Percentiles rank a stretch among this genome's conserved stretches.
Conservation (phyloP, 2,888 invertebrate genomes). For the Leptinotarsa juncta region DNA sequence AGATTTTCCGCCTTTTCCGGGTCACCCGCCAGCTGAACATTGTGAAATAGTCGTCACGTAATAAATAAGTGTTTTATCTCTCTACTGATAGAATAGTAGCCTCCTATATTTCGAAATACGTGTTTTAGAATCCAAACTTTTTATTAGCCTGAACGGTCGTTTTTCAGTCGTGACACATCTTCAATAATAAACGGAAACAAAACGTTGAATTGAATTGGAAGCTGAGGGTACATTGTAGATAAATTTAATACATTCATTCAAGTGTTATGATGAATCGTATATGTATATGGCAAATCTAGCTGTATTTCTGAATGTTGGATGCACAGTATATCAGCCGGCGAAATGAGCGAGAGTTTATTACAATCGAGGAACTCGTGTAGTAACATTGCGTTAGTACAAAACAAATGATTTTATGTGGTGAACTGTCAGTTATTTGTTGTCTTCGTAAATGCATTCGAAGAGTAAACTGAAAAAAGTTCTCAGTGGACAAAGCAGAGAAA, state of each 20-base stretch:
- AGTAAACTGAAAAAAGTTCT: too few species aligned
- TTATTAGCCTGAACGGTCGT: slow-evolving; percentile 16
- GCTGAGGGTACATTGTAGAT: not conserved
- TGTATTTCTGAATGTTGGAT: too few species aligned
- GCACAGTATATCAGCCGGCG: too few species aligned
- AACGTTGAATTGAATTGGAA: not conserved
- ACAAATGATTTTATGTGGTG: too few species aligned
- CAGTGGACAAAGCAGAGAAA: too few species aligned
- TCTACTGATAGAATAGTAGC: slow-evolving; percentile 43
- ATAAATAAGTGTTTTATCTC: slow-evolving; percentile 48
- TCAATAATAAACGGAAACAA: slow-evolving; percentile 12
- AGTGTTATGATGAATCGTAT: not conserved
- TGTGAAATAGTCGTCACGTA: slow-evolving; percentile 45
- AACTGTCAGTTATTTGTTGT: too few species aligned
- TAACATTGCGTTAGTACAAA: too few species aligned
- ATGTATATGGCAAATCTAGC: too few species aligned
- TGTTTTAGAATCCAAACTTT: slow-evolving; percentile 39
- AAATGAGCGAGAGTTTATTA: too few species aligned
- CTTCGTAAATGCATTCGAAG: too few species aligned
- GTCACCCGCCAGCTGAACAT: slow-evolving; percentile 27
- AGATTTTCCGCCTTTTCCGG: slow-evolving; percentile 37
- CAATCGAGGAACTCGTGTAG: too few species aligned
- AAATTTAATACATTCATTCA: not conserved
- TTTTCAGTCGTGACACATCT: slow-evolving; percentile 9
- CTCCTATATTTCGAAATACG: slow-evolving; percentile 43